Base-by-base conservation (phyloP, 1,140 invertebrate species). In the Brachionus plicatilis region DNA sequence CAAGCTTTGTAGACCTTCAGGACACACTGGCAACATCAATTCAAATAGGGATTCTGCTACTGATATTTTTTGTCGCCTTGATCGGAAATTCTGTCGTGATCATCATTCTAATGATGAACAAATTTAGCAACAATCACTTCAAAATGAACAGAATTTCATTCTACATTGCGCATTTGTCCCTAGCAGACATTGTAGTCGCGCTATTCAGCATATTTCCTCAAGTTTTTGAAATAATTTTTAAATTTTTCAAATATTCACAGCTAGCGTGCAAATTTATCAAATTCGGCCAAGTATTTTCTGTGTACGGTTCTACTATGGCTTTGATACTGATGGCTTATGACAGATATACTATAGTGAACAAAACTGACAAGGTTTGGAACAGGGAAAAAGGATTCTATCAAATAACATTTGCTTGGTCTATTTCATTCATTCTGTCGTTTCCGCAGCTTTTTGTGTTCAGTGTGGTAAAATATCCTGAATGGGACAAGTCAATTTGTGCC, bases 151-250 rank as follows among this genome's bases (percentile, higher is more conserved):
- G 93, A 47, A 94, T 94, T 92, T 93, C 93, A 87, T 92, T 93
- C 88, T 93, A 94, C 87, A 93, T 94, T 24, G 88, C 93, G 75
- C 93, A 94, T 86, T 88, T 94, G 43, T 93, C 92, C 85, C 89
- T 94, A 24, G 92, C 93, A 0, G 93, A 94, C 87, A 88, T 94
- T 27, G 88, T 93, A 72, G 93, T 93, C 0, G 93, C 92, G 2
- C 90, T 94, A 83, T 90, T 93, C 50, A 93, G 93, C 86, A 92
- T 93, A 8, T 88, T 94, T 17, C 93, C 93, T 0, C 93, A 94
- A 88, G 87, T 94, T 6, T 91, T 91, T 7, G 94, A 93, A 93
- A 92, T 94, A 72, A 90, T 92, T 45, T 92, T 90, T 1, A 91
- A 87, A 84, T 86, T 92, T 84, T 94, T 93, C 88, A 88, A 91